A percentile compares a stretch with the other conserved stretches of the same genome.
Evolutionary conservation across 2,888 invertebrate species (phyloP).

Genomic region (Kuschelorhynchus macadamiae): DNA sequence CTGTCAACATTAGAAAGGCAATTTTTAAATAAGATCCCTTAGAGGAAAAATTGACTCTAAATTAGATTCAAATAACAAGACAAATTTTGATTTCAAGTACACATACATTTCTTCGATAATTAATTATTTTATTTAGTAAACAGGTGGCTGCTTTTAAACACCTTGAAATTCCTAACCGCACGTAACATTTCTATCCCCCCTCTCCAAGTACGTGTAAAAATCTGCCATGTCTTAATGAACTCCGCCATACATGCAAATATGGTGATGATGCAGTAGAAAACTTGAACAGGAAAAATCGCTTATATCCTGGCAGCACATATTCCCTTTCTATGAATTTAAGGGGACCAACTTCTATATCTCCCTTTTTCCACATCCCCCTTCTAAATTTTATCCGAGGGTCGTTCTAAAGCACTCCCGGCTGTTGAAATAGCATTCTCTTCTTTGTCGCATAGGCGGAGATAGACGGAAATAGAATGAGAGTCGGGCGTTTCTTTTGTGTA

Average conservation of each 20-base stretch:
- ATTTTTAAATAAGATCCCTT: too few species aligned
- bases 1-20: too few species aligned
- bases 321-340: constrained; percentile 22
- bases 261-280: constrained; percentile 12
- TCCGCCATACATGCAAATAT: constrained; percentile 3
- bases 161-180: too few species aligned
- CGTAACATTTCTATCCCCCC: too few species aligned
- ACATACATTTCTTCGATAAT: too few species aligned
- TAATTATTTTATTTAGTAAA: too few species aligned
- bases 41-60: too few species aligned
- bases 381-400: constrained; percentile 15
- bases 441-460: constrained; percentile 27
- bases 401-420: constrained; percentile 19
- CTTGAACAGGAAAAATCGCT: constrained; percentile 26
- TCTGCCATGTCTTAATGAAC: constrained; percentile 10
- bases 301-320: constrained; percentile 13
- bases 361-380: constrained; percentile 30
- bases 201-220: background rate
- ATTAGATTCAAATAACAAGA: too few species aligned
- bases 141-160: too few species aligned
- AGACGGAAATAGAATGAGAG: constrained; percentile 25
- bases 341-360: constrained; percentile 26
- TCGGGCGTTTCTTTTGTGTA: constrained; percentile 41
- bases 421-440: constrained; percentile 4
- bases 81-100: too few species aligned